phyloP scores from a whole-genome alignment of 1,140 invertebrate species.

The Frieseomelitta varia region DNA sequence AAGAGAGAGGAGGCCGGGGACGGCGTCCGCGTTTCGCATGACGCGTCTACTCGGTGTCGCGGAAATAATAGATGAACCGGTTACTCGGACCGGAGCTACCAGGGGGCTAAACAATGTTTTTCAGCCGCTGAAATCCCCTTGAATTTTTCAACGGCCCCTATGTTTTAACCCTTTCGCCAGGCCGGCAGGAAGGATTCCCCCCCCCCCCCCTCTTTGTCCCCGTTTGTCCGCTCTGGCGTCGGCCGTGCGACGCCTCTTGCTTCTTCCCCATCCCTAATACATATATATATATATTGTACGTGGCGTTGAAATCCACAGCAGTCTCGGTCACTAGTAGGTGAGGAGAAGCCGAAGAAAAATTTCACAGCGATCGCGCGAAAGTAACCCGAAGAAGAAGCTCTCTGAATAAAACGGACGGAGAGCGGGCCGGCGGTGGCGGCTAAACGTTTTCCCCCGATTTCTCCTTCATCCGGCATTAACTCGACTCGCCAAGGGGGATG shows the following conservation, averaged over 20 bases:
- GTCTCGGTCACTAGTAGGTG: too few species aligned
- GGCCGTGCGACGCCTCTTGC: conserved; percentile 38
- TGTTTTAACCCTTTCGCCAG: conserved; percentile 78
- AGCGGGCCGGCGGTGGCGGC: neutral
- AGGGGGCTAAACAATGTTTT: conserved; percentile 77
- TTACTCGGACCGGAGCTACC: conserved; percentile 63
- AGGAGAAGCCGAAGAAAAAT: neutral
- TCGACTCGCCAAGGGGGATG: conserved; percentile 43
- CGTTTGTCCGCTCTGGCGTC: conserved; percentile 8
- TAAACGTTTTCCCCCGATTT: conserved; percentile 9
- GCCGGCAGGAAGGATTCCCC: conserved; percentile 54
- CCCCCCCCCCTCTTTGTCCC: neutral
- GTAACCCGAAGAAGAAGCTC: neutral
- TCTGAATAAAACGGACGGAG: neutral
- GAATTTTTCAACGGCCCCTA: conserved; percentile 75
- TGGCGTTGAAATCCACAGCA: too few species aligned
- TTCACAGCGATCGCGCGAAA: neutral
- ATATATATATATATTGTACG: too few species aligned
- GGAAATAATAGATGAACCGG: conserved; percentile 74
- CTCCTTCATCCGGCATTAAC: conserved; percentile 47
- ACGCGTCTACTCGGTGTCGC: conserved; percentile 67
- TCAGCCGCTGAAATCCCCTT: conserved; percentile 75
- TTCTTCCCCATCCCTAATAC: conserved; percentile 22
- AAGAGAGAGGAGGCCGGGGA: conserved; percentile 35
- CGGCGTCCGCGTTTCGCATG: conserved; percentile 59